Evolutionary conservation across 1,140 invertebrate genomes (phyloP).

Genomic region (Periplaneta americana): DNA sequence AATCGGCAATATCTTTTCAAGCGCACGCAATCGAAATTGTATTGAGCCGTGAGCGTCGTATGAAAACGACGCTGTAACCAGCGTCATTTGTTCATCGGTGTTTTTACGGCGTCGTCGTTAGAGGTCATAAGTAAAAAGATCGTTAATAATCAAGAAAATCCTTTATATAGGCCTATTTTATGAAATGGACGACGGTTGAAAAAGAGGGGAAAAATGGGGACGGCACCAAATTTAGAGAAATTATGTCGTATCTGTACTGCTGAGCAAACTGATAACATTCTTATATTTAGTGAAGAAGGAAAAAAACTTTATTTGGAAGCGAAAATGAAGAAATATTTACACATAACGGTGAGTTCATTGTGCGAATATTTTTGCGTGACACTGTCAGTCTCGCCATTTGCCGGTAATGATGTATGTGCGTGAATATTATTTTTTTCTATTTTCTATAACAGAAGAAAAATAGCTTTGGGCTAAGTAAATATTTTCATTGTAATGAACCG

Average conservation of each 20-base stretch:
- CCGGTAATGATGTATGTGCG: neutral
- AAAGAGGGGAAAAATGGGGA: conserved; percentile 17
- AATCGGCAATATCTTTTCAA: conserved; percentile 2
- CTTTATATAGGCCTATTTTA: conserved; percentile 10
- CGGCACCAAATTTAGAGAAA: conserved; percentile 18
- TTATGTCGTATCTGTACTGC: conserved; percentile 47
- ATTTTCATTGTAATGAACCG: neutral
- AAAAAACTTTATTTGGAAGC: conserved; percentile 42
- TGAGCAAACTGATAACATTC: conserved; percentile 35
- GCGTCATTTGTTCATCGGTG: conserved; percentile 21
- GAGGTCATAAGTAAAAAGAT: conserved; percentile 22
- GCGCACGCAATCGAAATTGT: conserved; percentile 16
- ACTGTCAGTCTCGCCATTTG: conserved; percentile 16
- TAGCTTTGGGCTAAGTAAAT: neutral
- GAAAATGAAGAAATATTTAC: conserved; percentile 50
- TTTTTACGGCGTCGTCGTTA: conserved; percentile 21
- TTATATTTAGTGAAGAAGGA: conserved; percentile 47
- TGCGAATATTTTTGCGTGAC: neutral
- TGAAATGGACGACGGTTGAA: conserved; percentile 11
- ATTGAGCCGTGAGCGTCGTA: conserved; percentile 10
- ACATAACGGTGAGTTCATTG: conserved; percentile 41
- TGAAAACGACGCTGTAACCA: neutral
- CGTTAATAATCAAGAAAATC: conserved; percentile 23
- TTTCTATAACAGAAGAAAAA: neutral
- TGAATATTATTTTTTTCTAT: neutral